phyloP scores from a whole-genome alignment of 2,113 vertebrate genomes.

The Forbesichthys papilliferus region DNA sequence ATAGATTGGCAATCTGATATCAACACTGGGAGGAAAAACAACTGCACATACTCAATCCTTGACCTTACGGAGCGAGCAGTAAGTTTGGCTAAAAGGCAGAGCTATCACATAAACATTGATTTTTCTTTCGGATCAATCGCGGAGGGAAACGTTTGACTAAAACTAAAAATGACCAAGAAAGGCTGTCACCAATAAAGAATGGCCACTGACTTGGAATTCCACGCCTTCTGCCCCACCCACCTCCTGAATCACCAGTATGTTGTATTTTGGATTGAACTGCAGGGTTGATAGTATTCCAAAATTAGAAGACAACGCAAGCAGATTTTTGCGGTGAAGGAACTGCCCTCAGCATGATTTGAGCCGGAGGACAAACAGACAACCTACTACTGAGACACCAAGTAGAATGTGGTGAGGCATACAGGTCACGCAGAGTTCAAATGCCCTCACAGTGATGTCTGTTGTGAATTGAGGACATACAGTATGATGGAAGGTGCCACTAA shows the following conservation, averaged over 20 bases:
- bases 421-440: conserved; percentile 47
- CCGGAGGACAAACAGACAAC: conserved; percentile 50
- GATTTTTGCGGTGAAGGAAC: conserved; percentile 58
- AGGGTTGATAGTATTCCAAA: conserved; percentile 34
- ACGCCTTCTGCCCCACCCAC: conserved; percentile 23
- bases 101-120: conserved; percentile 68
- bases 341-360: conserved; percentile 60
- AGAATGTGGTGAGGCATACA: conserved; percentile 45
- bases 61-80: conserved; percentile 59
- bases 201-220: conserved; percentile 48
- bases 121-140: conserved; percentile 62
- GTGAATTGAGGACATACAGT: conserved; percentile 15
- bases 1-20: conserved; percentile 67
- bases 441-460: not conserved
- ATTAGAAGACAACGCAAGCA: conserved; percentile 62
- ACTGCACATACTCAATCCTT: conserved; percentile 70
- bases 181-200: conserved; percentile 61
- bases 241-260: conserved; percentile 16
- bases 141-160: conserved; percentile 44
- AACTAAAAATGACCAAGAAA: conserved; percentile 52
- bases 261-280: conserved; percentile 14
- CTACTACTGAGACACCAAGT: conserved; percentile 38
- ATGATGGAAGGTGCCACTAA: not conserved
- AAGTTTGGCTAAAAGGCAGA: conserved; percentile 66
- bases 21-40: conserved; percentile 58